These are phyloP conservation scores for Synanthedon tipuliformis DNA, from an alignment of 2,888 invertebrate species.

Conservation along the genomic window DNA sequence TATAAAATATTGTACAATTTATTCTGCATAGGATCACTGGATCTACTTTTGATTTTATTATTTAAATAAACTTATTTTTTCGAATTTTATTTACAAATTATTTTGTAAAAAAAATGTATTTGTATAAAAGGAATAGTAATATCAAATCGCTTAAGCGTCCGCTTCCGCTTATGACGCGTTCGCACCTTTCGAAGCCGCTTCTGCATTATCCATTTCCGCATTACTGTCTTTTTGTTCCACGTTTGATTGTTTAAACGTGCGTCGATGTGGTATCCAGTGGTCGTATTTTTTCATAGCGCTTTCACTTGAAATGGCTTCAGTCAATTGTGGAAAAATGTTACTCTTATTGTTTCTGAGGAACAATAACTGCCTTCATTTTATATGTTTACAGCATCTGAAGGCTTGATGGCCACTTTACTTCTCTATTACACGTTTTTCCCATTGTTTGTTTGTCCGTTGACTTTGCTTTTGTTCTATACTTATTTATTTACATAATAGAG, in stretches of 20 bases:
- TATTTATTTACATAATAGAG: conserved; percentile 10
- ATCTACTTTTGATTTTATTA: no score
- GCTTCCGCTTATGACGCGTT: background rate
- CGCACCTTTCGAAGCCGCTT: conserved; percentile 14
- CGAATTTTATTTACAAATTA: no score
- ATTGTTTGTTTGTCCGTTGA: conserved; percentile 33
- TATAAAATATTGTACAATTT: no score
- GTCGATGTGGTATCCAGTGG: conserved; percentile 63
- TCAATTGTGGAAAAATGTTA: conserved; percentile 66
- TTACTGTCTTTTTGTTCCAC: conserved; percentile 66
- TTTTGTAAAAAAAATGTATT: no score
- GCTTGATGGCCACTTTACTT: conserved; percentile 56
- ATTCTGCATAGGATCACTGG: no score
- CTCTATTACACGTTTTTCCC: conserved; percentile 42
- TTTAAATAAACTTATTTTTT: no score
- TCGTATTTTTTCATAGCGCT: conserved; percentile 55
- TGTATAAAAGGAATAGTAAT: no score
- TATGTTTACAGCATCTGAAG: conserved; percentile 64
- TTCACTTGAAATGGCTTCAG: conserved; percentile 63
- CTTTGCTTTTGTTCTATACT: conserved; percentile 20
- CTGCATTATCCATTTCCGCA: conserved; percentile 66
- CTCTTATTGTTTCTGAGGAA: conserved; percentile 65
- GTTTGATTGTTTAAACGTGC: conserved; percentile 69
- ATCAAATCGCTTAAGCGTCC: no score
- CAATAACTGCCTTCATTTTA: conserved; percentile 65